Conservation (phyloP, 1,140 invertebrate species). For the Aphaenogaster floridana region DNA sequence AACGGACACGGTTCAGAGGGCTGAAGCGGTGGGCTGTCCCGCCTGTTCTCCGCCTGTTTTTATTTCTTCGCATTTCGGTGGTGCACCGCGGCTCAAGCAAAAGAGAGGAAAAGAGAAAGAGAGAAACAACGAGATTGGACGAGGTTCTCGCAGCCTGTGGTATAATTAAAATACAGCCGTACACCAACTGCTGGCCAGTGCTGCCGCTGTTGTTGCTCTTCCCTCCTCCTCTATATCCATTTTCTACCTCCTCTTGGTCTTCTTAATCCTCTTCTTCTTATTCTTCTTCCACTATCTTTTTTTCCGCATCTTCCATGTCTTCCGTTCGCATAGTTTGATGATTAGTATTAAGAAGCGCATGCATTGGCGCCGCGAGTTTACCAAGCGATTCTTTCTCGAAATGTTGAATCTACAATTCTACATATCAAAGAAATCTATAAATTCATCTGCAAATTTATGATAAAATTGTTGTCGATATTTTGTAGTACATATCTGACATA, state of each 20-base stretch:
- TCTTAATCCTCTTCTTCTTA: constrained; percentile 23
- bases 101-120: constrained; percentile 54
- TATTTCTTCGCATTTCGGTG: constrained; percentile 82
- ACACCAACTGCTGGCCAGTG: constrained; percentile 80
- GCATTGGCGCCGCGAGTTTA: constrained; percentile 57
- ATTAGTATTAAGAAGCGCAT: constrained; percentile 77
- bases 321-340: constrained; percentile 66
- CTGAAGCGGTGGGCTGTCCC: constrained; percentile 81
- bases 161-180: constrained; percentile 86
- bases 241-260: constrained; percentile 45
- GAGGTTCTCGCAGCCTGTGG: constrained; percentile 80
- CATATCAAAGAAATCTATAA: not conserved
- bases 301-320: constrained; percentile 52
- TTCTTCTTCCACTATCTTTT: constrained; percentile 65
- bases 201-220: constrained; percentile 71
- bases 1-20: constrained; percentile 78
- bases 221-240: constrained; percentile 66
- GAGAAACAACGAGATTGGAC: constrained; percentile 76
- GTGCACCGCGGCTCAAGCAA: constrained; percentile 73
- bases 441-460: not conserved
- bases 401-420: not conserved
- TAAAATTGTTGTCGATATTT: not conserved
- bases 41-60: constrained; percentile 75
- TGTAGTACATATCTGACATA: too few relatives aligned
- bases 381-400: not conserved